These are phyloP conservation scores for Neodiprion virginianus DNA, from an alignment of 1,140 invertebrate genomes.

Conservation along the genomic window DNA sequence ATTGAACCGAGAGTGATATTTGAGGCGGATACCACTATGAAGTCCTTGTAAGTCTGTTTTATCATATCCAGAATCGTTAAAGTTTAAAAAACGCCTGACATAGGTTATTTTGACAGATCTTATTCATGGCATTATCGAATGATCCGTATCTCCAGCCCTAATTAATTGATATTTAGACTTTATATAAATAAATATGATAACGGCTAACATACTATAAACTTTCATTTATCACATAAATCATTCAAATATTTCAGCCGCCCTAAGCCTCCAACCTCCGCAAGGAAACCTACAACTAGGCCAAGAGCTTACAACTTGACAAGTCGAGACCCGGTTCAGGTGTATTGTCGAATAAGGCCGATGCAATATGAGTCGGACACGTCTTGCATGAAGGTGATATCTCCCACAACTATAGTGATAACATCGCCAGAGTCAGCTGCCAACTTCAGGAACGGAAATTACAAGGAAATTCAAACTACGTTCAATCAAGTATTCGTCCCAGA, in stretches of 20 bases:
- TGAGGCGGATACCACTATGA: background rate
- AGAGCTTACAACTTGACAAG: conserved; percentile 41
- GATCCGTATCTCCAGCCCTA: too few relatives aligned
- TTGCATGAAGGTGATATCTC: conserved; percentile 77
- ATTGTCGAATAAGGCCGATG: conserved; percentile 80
- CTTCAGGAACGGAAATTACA: conserved; percentile 67
- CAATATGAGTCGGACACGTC: conserved; percentile 69
- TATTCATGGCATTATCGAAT: background rate
- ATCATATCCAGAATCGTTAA: background rate
- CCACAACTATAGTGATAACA: conserved; percentile 72
- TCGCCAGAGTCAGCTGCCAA: conserved; percentile 71
- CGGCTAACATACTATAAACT: too few relatives aligned
- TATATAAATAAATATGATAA: too few relatives aligned
- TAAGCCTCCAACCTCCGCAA: conserved; percentile 46
- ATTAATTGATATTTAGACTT: too few relatives aligned
- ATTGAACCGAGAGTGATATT: background rate
- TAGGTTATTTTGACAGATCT: conserved; percentile 3
- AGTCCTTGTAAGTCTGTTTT: background rate
- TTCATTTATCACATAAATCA: too few relatives aligned
- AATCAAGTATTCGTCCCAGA: conserved; percentile 85
- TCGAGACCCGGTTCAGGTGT: conserved; percentile 83
- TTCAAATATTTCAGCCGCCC: conserved; percentile 42
- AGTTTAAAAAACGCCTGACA: background rate
- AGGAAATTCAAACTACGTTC: conserved; percentile 80
- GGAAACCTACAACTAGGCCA: conserved; percentile 38